Evolutionary conservation across 2,113 vertebrate species (phyloP), one percentile per base, ranked within the genome.

Genomic region (Scomber scombrus): DNA sequence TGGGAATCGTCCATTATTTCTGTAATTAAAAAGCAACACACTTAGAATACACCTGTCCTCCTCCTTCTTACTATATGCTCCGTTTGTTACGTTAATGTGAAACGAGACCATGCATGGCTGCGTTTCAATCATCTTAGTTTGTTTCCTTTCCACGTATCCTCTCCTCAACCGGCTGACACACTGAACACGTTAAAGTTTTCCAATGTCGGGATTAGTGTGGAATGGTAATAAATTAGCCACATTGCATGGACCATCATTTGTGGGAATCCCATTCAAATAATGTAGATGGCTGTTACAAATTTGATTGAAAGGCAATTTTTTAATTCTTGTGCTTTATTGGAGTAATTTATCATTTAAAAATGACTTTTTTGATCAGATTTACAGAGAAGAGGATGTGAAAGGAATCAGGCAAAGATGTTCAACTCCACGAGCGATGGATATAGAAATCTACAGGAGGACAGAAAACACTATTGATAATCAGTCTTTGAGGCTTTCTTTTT

Each of bases 1-100:
- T 98, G 97, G 97, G 98, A 98, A 96, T 99, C 98, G 96, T 99
- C 98, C 98, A 99, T 99, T 96, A 97, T 98, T 97, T 97, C 97
- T 98, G 95, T 88, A 87, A 95, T 93, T 93, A 94, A 94, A 94
- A 95, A 95, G 93, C 92, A 94, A 93, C 93, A 95, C 87, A 93
- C 91, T 94, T 94, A 93, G 92, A 94, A 94, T 91, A 93, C 87
- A 92, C 85, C 88, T 71, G 76, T 78, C 84, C 51, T 54, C 51
- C 40, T 82, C 67, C n/a, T 71, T 6, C 26, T 47, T 13, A 54
- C 23, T 72, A 12, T 60, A 14, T 64, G 31, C 4, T 11, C 40
- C 34, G 7, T 56, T 65, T 34, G 19, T 55, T 29, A 68, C 43
- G 69, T 49, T 79, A 78, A 86, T 58, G 60, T 82, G 72, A 89